Evolutionary conservation across 2,113 vertebrate species (phyloP).

Genomic region (Phaethornis superciliosus): DNA sequence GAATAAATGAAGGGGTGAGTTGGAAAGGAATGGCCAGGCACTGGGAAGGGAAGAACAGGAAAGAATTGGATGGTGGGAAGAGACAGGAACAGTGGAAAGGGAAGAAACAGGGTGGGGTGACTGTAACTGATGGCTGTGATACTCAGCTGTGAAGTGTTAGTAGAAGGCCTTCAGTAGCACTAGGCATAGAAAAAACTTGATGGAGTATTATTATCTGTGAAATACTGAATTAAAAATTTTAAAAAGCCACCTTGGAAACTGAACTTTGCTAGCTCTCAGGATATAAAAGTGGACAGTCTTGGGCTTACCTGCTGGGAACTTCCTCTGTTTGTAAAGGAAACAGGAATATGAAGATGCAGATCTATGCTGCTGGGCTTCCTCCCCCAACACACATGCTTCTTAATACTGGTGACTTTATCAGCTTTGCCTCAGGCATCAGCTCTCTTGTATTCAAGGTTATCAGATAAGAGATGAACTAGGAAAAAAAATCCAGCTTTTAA

Average conservation of each 20-base stretch:
- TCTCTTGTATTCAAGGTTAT: not conserved
- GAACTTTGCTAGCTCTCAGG: not conserved
- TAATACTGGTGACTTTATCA: conserved; percentile 32
- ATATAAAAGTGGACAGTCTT: not conserved
- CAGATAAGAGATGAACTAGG: not conserved
- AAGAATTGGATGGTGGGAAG: not conserved
- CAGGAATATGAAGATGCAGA: conserved; percentile 46
- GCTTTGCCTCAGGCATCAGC: not conserved
- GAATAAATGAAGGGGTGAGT: not conserved
- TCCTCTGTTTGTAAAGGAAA: conserved; percentile 23
- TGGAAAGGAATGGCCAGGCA: not conserved
- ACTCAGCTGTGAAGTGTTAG: not conserved
- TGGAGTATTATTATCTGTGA: not conserved
- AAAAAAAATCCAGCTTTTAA: conserved; percentile 22
- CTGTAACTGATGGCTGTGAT: not conserved
- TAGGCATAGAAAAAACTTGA: not conserved
- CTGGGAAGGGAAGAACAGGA: not conserved
- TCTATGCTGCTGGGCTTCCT: not conserved
- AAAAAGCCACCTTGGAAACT: not conserved
- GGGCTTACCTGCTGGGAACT: conserved; percentile 25
- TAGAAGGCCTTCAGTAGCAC: not conserved
- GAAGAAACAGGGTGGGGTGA: not conserved
- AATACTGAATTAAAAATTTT: not conserved
- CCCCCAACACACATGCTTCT: not conserved
- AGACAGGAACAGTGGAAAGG: not conserved